Percentiles rank a stretch among this genome's conserved stretches.
Evolutionary conservation across 2,888 invertebrate species (phyloP).

Genomic region (Panorpa germanica): DNA sequence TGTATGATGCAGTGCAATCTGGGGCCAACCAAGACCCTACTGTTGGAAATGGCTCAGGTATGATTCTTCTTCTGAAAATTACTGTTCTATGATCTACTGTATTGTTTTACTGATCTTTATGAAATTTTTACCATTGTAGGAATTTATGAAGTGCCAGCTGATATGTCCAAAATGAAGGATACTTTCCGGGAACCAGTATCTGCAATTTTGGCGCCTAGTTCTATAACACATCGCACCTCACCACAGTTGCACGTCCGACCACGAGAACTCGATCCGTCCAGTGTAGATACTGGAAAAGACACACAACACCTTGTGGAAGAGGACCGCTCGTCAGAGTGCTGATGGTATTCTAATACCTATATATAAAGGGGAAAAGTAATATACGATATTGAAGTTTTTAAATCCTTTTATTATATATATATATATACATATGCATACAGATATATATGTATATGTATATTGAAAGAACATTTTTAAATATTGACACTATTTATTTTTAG

Average conservation of each 20-base stretch:
- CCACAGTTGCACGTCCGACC: slow-evolving; percentile 55
- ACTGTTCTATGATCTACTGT: background rate
- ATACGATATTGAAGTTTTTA: no score
- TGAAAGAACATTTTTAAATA: no score
- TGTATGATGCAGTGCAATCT: slow-evolving; percentile 82
- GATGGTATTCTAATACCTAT: no score
- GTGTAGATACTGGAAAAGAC: slow-evolving; percentile 75
- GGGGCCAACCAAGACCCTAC: slow-evolving; percentile 32
- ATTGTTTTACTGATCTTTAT: background rate
- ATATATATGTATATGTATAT: no score
- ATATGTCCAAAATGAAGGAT: slow-evolving; percentile 44
- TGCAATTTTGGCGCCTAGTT: slow-evolving; percentile 63
- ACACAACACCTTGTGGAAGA: slow-evolving; percentile 81
- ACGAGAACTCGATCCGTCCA: slow-evolving; percentile 63
- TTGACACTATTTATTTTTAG: no score
- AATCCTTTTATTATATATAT: no score
- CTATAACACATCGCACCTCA: slow-evolving; percentile 60
- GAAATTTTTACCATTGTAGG: slow-evolving; percentile 25
- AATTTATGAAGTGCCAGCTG: slow-evolving; percentile 68
- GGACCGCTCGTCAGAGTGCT: slow-evolving; percentile 48
- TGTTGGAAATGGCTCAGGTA: slow-evolving; percentile 38
- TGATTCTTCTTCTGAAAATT: slow-evolving; percentile 11
- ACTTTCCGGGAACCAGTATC: slow-evolving; percentile 39
- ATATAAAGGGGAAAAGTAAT: no score
- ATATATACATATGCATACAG: no score